Percentiles rank a stretch among this genome's conserved stretches.
Conservation (phyloP, 1,140 invertebrate genomes). For the Daktulosphaira vitifoliae region DNA sequence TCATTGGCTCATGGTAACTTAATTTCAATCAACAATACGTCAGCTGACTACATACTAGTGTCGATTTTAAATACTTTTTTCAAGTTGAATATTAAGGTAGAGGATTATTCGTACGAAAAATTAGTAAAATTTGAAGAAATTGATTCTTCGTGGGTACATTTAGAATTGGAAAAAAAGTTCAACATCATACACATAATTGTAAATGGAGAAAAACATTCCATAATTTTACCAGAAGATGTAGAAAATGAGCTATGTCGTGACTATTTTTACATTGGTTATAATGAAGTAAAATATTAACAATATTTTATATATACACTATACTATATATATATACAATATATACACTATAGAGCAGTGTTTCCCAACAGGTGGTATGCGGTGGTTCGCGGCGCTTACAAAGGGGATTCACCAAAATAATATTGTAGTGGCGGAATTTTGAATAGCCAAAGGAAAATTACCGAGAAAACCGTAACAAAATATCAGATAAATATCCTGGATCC, state of each 20-base stretch:
- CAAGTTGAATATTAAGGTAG: not conserved
- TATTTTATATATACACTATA: not conserved
- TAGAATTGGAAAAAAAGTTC: not conserved
- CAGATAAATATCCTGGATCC: no score
- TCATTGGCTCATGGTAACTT: not conserved
- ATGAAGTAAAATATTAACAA: not conserved
- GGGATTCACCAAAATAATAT: no score
- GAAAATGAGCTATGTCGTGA: not conserved
- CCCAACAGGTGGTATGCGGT: no score
- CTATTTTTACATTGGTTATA: conserved; percentile 8
- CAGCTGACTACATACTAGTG: not conserved
- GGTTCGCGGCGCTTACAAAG: no score
- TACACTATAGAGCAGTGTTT: no score
- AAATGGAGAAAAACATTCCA: not conserved
- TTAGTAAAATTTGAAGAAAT: not conserved
- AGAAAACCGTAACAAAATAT: no score
- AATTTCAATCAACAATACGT: not conserved
- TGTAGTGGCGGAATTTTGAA: no score
- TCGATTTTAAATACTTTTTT: not conserved
- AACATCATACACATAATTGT: not conserved
- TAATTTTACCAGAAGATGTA: not conserved
- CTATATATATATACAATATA: no score
- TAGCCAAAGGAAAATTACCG: no score
- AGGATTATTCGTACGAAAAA: conserved; percentile 16
- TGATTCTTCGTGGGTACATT: conserved; percentile 15